phyloP scores from a whole-genome alignment of 1,140 invertebrate species.

The Marisa cornuarietis region DNA sequence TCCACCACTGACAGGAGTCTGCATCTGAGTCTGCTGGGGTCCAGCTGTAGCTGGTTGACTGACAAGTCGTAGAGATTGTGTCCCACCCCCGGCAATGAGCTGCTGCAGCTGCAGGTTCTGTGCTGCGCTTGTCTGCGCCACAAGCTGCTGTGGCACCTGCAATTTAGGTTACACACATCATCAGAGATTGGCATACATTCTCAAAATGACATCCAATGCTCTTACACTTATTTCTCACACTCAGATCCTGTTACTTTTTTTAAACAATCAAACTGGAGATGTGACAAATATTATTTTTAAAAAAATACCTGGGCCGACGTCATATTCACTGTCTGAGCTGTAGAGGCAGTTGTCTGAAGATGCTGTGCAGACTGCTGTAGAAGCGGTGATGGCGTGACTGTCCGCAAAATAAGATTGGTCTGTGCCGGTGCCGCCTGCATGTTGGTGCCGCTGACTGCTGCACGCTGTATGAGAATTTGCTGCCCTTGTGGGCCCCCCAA shows the following conservation, averaged over 20 bases:
- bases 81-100: slow-evolving; percentile 10
- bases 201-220: too few species aligned
- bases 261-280: too few species aligned
- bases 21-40: slow-evolving; percentile 2
- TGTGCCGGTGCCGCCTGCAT: slow-evolving; percentile 22
- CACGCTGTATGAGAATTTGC: slow-evolving; percentile 47
- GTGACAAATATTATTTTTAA: too few species aligned
- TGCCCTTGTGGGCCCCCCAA: slow-evolving; percentile 30
- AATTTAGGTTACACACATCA: not conserved
- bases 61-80: slow-evolving; percentile 30
- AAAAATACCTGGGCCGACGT: slow-evolving; percentile 28
- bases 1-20: not conserved
- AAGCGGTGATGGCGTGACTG: slow-evolving; percentile 16
- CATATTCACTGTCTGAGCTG: slow-evolving; percentile 25
- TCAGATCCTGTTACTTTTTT: too few species aligned
- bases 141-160: slow-evolving; percentile 10
- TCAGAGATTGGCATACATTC: too few species aligned
- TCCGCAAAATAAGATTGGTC: slow-evolving; percentile 9
- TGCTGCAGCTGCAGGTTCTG: slow-evolving; percentile 37
- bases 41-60: slow-evolving; percentile 14
- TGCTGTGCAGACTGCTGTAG: slow-evolving; percentile 8
- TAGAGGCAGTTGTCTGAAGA: slow-evolving; percentile 28
- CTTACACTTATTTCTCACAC: too few species aligned
- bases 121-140: slow-evolving; percentile 10
- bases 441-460: slow-evolving; percentile 14